Evolutionary conservation across 1,140 invertebrate species (phyloP).

Genomic region (Bursaphelenchus mucronatus): DNA sequence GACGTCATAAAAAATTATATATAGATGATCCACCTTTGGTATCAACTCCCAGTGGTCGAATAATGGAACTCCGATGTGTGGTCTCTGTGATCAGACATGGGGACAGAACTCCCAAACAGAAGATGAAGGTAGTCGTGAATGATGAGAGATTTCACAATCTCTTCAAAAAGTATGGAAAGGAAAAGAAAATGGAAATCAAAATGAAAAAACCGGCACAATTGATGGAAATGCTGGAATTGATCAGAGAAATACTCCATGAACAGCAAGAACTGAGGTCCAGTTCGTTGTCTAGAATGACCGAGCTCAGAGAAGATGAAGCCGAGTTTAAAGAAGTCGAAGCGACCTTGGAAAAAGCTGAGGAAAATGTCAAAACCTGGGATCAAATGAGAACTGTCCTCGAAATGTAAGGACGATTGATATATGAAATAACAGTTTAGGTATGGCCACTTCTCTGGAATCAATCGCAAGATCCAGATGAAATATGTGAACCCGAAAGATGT

Average conservation of each 20-base stretch:
- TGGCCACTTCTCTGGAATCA: constrained; percentile 98
- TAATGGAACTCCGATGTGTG: constrained; percentile 85
- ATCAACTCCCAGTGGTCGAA: constrained; percentile 96
- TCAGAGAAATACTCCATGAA: constrained; percentile 51
- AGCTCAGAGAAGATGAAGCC: constrained; percentile 67
- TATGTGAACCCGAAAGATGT: constrained; percentile 69
- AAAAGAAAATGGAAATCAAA: constrained; percentile 90
- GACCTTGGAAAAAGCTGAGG: constrained; percentile 82
- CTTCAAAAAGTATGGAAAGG: constrained; percentile 94
- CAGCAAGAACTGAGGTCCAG: constrained; percentile 28
- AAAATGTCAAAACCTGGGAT: constrained; percentile 90
- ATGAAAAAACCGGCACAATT: constrained; percentile 93
- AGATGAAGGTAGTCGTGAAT: constrained; percentile 99
- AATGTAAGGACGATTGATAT: constrained; percentile 75
- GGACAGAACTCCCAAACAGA: constrained; percentile 97
- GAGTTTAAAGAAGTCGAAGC: constrained; percentile 41
- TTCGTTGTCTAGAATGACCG: constrained; percentile 9
- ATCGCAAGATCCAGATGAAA: constrained; percentile 98
- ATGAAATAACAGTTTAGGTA: constrained; percentile 70
- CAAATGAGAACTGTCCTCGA: constrained; percentile 96
- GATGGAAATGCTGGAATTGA: constrained; percentile 69
- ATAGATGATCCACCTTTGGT: constrained; percentile 96
- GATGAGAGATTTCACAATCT: constrained; percentile 98
- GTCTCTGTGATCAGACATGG: constrained; percentile 89
- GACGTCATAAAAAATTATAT: constrained; percentile 76